Base-by-base conservation (phyloP, 1,140 invertebrate genomes). In the Tetramorium alpestre region DNA sequence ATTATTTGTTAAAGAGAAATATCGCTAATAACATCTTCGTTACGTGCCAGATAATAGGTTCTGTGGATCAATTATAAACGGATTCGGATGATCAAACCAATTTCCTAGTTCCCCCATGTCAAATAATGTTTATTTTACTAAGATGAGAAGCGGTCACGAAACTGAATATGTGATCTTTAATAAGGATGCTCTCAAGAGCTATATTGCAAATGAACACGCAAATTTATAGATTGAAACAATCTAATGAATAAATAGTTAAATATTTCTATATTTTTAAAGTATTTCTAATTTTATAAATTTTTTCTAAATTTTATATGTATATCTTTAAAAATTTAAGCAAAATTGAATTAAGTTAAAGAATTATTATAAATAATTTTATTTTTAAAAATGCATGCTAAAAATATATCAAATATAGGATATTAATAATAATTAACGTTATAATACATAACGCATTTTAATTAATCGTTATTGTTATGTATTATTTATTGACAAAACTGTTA, bases 131-230 rank as follows among this genome's bases (percentile, higher is more conserved):
- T 62, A 49, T 75, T 78, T 73, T 22, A 41, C 2, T 44, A 54
- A 85, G 54, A 91, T 72, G 78, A 62, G 44, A 58, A 0, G 25
- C 22, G 16, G 81, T 90, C 90, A 91, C 86, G 90, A 86, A 91
- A 91, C 76, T 70, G 82, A 88, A 86, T 88, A 86, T 51, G 44
- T n/a, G 75, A 44, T 41, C 56, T 11, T 73, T 58, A 81, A 81
- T 84, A 62, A 82, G 72, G 25, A 86, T 73, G 51, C 81, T 60
- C 62, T 44, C 3, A 60, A 28, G 70, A 70, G 44, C 38, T 38
- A 81, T 70, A 90, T 76, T 8, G 41, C 58, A 86, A 76, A 60
- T 56, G 51, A 77, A 62, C 88, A 90, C 76, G 88, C 70, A 60
- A 88, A 90, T 87, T 82, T 60, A 49, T 22, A 62, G 1, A 67